Evolutionary conservation across 1,140 invertebrate genomes (phyloP).

Genomic region (Drosophila fuyamai): DNA sequence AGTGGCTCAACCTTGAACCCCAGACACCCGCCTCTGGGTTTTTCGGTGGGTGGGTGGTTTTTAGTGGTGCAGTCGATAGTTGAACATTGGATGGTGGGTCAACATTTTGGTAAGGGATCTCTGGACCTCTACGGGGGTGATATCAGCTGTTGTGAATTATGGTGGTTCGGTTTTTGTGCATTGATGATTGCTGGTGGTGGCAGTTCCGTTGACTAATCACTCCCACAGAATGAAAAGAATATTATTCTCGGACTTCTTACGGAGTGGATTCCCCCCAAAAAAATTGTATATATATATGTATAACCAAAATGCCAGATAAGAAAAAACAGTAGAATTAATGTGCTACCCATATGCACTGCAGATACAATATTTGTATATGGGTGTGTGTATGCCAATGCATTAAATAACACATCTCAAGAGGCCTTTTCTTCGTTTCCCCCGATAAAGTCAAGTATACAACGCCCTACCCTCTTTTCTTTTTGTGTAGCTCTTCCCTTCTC

Average conservation of each 20-base stretch:
- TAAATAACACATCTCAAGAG: conserved; percentile 32
- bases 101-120: conserved; percentile 28
- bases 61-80: conserved; percentile 3
- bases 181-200: conserved; percentile 17
- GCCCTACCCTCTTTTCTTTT: conserved; percentile 15
- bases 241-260: conserved; percentile 1
- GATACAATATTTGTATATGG: conserved; percentile 5
- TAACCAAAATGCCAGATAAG: conserved; percentile 29
- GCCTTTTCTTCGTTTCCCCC: conserved; percentile 4
- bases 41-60: conserved; percentile 16
- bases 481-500: conserved; percentile 4
- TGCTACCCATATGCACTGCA: conserved; percentile 19
- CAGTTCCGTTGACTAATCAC: conserved; percentile 19
- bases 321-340: conserved; percentile 13
- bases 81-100: conserved; percentile 17
- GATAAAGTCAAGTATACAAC: conserved; percentile 25
- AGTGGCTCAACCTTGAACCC: conserved; percentile 46
- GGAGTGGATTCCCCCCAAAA: not conserved
- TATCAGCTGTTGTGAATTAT: conserved; percentile 33
- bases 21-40: conserved; percentile 16
- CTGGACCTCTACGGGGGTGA: conserved; percentile 8
- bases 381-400: conserved; percentile 24
- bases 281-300: not conserved
- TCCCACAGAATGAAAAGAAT: not conserved
- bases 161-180: conserved; percentile 13